phyloP scores from a whole-genome alignment of 2,797 vertebrate species.

The Manis javanica region DNA sequence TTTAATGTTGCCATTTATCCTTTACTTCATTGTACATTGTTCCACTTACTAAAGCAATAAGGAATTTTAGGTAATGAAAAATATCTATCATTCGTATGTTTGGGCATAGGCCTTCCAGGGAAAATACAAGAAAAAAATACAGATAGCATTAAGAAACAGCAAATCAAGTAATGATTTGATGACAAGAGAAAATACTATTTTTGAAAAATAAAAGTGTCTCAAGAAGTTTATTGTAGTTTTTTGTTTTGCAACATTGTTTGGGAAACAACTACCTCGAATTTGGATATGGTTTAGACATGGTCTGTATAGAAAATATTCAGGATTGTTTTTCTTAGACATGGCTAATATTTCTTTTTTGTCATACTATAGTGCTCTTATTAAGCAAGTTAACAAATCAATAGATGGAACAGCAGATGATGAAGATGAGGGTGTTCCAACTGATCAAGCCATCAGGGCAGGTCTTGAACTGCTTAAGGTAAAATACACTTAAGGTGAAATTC shows the following conservation, averaged over 20 bases:
- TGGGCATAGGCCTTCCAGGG: neutral
- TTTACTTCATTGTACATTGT: neutral
- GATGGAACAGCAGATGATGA: slow-evolving; percentile 98
- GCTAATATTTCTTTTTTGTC: slow-evolving; percentile 36
- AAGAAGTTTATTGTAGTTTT: neutral
- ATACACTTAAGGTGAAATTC: neutral
- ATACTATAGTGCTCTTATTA: slow-evolving; percentile 94
- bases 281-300: neutral
- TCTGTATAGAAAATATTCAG: neutral
- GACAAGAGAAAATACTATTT: neutral
- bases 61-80: slow-evolving; percentile 18
- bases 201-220: slow-evolving; percentile 1
- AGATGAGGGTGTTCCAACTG: slow-evolving; percentile 97
- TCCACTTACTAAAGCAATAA: neutral
- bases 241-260: slow-evolving; percentile 4
- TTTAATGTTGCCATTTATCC: neutral
- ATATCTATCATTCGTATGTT: neutral
- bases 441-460: slow-evolving; percentile 97
- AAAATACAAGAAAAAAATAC: slow-evolving; percentile 47
- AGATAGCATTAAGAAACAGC: slow-evolving; percentile 2
- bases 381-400: slow-evolving; percentile 98
- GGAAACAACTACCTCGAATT: neutral
- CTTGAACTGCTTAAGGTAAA: slow-evolving; percentile 97
- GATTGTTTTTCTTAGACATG: slow-evolving; percentile 17
- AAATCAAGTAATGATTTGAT: slow-evolving; percentile 45